Conservation (phyloP, 2,797 vertebrate genomes). For the Lophius americanus region DNA sequence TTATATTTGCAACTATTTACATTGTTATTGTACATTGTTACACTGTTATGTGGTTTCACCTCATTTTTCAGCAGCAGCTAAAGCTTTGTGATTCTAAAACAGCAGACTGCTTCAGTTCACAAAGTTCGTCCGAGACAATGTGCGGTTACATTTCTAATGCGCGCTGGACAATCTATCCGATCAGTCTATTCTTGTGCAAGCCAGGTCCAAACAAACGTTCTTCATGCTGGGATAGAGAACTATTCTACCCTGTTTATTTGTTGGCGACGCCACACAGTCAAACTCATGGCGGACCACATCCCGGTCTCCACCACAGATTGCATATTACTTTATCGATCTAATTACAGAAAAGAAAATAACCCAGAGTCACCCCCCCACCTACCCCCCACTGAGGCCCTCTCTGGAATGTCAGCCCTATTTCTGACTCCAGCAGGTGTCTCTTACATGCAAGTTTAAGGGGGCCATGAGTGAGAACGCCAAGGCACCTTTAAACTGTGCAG, state of each 20-base stretch:
- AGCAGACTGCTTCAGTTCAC: conserved; percentile 46
- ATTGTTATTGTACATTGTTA: conserved; percentile 59
- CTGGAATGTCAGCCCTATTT: conserved; percentile 83
- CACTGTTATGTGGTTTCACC: conserved; percentile 26
- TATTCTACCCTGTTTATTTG: conserved; percentile 69
- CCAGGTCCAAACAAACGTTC: conserved; percentile 36
- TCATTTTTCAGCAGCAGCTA: conserved; percentile 63
- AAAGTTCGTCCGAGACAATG: conserved; percentile 46
- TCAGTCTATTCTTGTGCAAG: conserved; percentile 54
- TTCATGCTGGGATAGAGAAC: conserved; percentile 60
- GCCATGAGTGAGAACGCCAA: conserved; percentile 80
- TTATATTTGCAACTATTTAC: conserved; percentile 74
- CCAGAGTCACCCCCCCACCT: conserved; percentile 68
- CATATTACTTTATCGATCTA: conserved; percentile 77
- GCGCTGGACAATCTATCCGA: conserved; percentile 25
- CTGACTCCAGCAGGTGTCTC: conserved; percentile 82
- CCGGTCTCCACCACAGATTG: conserved; percentile 71
- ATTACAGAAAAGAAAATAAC: conserved; percentile 83
- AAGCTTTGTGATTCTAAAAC: conserved; percentile 57
- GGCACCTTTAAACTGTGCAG: conserved; percentile 85
- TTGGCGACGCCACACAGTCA: conserved; percentile 41
- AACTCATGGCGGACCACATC: conserved; percentile 24
- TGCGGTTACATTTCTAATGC: conserved; percentile 47
- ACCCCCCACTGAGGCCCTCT: conserved; percentile 65
- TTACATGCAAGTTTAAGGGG: conserved; percentile 84